These are phyloP conservation scores for Macropodus opercularis DNA, from an alignment of 2,797 vertebrate genomes.

Conservation along the genomic window DNA sequence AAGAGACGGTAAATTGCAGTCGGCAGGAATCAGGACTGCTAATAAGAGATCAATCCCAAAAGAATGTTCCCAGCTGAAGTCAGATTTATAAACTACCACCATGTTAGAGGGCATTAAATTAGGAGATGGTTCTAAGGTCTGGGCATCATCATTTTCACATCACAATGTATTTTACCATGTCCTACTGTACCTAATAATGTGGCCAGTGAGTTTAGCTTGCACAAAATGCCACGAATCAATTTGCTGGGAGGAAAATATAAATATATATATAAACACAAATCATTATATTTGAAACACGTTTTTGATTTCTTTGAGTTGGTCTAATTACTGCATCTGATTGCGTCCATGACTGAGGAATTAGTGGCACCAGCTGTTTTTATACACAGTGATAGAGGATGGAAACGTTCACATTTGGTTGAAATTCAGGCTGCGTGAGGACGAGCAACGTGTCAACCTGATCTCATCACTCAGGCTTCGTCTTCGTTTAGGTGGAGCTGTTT, in stretches of 20 bases:
- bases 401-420: not conserved
- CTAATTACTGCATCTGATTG: not conserved
- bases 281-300: not conserved
- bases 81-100: too few relatives aligned
- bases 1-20: constrained; percentile 11
- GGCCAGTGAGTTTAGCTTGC: too few relatives aligned
- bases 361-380: not conserved
- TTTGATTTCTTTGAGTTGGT: not conserved
- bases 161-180: too few relatives aligned
- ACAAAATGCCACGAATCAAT: too few relatives aligned
- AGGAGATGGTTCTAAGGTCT: too few relatives aligned
- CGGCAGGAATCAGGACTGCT: constrained; percentile 7
- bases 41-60: constrained; percentile 8
- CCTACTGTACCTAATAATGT: too few relatives aligned
- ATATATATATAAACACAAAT: too few relatives aligned
- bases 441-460: not conserved
- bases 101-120: too few relatives aligned
- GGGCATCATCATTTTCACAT: too few relatives aligned
- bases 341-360: not conserved
- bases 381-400: not conserved
- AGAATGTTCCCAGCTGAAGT: constrained; percentile 4
- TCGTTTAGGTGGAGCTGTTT: not conserved
- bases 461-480: not conserved
- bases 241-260: too few relatives aligned
- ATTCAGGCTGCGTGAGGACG: not conserved